Base-by-base conservation (phyloP, 2,888 invertebrate species). In the Cyrtodaria siliqua region DNA sequence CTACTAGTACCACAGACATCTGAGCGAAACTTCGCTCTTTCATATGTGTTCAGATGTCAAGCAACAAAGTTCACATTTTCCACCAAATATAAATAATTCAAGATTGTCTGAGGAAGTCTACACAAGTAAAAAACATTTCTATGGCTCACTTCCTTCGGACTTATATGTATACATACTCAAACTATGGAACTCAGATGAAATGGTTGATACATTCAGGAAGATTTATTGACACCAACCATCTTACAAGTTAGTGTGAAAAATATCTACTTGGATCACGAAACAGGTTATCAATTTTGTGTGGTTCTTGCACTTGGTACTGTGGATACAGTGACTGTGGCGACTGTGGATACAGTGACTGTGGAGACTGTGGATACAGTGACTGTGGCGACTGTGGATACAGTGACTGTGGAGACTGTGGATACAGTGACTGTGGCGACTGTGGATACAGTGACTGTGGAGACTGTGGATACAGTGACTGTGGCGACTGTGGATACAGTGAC, bases 131-230 rank as follows among this genome's bases (percentile, higher is more conserved):
- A 53, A 42, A 61, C 16, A 53, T 53, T 29, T 33, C 69, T 18
- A 53, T 42, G 44, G 53, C 69, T 18, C 69, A 69, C 20, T 23
- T 68, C 12, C 23, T 69, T 14, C 23, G 18, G 4, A 69, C 60
- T 14, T 42, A 69, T 29, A 69, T 69, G 14, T 69, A 42, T 27
- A 33, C 47, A 61, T 75, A 29, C 67, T 72, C 2, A 63, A 60
- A n/a, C n/a, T 75, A 74, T 76, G 57, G 62, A 9, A 85, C 83
- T 53, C 72, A 82, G 23, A 3, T 56, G 57, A 64, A 63, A 44
- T 71, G 71, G 71, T 27, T 71, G 8, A 63, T 49, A 29, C 50
- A 59, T 52, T 47, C 64, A 38, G 42, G 50, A 59, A 18, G 23
- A 14, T 27, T 27, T 20, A 4, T 24, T 29, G 40, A 40, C 24